A percentile compares a stretch with the other conserved stretches of the same genome.
These are phyloP conservation scores for Drosophila teissieri DNA, from an alignment of 1,140 invertebrate species.

Conservation along the genomic window DNA sequence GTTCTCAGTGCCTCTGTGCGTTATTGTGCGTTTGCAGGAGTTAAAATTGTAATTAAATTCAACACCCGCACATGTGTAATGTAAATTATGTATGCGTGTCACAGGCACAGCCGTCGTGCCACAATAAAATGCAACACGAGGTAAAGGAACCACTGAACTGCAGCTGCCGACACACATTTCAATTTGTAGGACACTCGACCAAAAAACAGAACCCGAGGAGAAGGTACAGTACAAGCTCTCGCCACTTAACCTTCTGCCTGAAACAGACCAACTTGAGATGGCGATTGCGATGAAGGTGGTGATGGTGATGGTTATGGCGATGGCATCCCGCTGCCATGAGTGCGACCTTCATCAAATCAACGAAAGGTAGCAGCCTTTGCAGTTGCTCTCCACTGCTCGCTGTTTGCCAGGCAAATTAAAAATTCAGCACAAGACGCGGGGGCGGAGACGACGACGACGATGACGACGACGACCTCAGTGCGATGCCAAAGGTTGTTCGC, in stretches of 20 bases:
- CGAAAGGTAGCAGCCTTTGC: slow-evolving; percentile 39
- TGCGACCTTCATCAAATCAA: slow-evolving; percentile 62
- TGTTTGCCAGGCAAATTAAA: slow-evolving; percentile 80
- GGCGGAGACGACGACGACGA: slow-evolving; percentile 20
- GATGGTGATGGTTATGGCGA: slow-evolving; percentile 10
- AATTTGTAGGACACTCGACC: slow-evolving; percentile 74
- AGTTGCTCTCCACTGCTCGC: slow-evolving; percentile 27
- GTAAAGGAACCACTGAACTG: slow-evolving; percentile 5
- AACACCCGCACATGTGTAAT: slow-evolving; percentile 56
- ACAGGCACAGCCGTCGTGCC: slow-evolving; percentile 37
- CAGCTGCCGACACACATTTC: slow-evolving; percentile 62
- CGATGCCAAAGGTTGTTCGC: slow-evolving; percentile 39
- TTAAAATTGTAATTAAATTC: slow-evolving; percentile 79
- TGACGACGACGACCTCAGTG: slow-evolving; percentile 40
- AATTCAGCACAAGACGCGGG: slow-evolving; percentile 74
- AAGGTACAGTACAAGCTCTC: slow-evolving; percentile 42
- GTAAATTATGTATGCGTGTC: slow-evolving; percentile 63
- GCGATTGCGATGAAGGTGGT: slow-evolving; percentile 1
- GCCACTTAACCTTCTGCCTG: slow-evolving; percentile 72
- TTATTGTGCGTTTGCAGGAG: slow-evolving; percentile 52
- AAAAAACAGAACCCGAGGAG: slow-evolving; percentile 33
- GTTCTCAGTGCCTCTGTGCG: slow-evolving; percentile 24
- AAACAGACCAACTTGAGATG: slow-evolving; percentile 46
- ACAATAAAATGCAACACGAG: slow-evolving; percentile 52
- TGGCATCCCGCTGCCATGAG: slow-evolving; percentile 45